These are phyloP conservation scores for Paragorgia papillata DNA, from an alignment of 92 coral and sea anemone genomes.

Conservation along the genomic window DNA sequence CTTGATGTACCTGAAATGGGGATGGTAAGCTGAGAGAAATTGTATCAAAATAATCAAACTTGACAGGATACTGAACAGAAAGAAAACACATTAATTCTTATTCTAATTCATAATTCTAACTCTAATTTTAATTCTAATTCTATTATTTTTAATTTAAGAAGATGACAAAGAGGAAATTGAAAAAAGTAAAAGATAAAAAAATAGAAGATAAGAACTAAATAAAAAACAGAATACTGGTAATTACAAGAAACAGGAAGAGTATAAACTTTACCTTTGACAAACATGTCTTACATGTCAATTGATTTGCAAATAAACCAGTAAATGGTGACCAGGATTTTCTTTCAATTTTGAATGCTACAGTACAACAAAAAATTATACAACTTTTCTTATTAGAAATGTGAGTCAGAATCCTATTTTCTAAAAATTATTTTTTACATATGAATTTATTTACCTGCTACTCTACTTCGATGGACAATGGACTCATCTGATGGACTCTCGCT, in stretches of 20 bases:
- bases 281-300: slow-evolving; percentile 88
- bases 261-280: slow-evolving; percentile 62
- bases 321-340: slow-evolving; percentile 60
- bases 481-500: neutral
- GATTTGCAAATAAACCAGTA: slow-evolving; percentile 92
- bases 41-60: slow-evolving; percentile 92
- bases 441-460: slow-evolving; percentile 3
- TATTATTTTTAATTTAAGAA: too few relatives aligned
- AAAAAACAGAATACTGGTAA: neutral
- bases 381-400: too few relatives aligned
- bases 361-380: neutral
- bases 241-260: neutral
- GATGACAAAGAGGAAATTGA: neutral
- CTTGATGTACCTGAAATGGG: slow-evolving; percentile 59
- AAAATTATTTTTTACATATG: too few relatives aligned
- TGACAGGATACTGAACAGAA: slow-evolving; percentile 76
- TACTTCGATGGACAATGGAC: slow-evolving; percentile 6
- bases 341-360: slow-evolving; percentile 25
- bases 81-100: neutral
- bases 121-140: too few relatives aligned
- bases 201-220: neutral
- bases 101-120: too few relatives aligned
- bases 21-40: slow-evolving; percentile 81
- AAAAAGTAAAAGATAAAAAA: neutral
- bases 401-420: too few relatives aligned